Percentiles rank a stretch among this genome's conserved stretches.
Conservation (phyloP, 2,113 vertebrate genomes). For the Tachysurus vachellii region DNA sequence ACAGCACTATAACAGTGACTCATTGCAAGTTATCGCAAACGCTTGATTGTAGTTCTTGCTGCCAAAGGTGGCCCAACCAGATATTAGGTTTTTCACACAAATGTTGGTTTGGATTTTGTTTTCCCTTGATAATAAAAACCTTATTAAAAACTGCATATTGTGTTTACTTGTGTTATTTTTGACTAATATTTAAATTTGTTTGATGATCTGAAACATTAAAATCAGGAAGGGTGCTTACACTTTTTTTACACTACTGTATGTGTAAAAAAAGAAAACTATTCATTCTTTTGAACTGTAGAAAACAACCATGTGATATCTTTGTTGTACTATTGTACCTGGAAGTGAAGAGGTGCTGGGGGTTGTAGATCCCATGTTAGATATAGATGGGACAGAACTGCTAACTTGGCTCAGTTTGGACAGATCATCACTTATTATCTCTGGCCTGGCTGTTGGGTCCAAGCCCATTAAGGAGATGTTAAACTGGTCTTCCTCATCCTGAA, state of each 20-base stretch:
- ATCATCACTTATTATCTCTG: slow-evolving; percentile 33
- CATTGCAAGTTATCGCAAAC: too few species aligned
- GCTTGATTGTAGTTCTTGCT: too few species aligned
- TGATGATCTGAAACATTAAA: too few species aligned
- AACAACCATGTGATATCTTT: background rate
- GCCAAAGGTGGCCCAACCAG: too few species aligned
- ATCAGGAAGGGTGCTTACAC: too few species aligned
- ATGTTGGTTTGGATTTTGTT: too few species aligned
- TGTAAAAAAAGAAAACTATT: background rate
- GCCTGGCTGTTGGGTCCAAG: slow-evolving; percentile 52
- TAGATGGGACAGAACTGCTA: slow-evolving; percentile 38
- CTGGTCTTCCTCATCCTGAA: slow-evolving; percentile 44
- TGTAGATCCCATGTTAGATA: slow-evolving; percentile 4
- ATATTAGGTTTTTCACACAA: too few species aligned
- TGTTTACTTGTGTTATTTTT: too few species aligned
- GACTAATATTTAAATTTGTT: too few species aligned
- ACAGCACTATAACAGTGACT: too few species aligned
- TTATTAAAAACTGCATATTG: too few species aligned
- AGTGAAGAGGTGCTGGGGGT: slow-evolving; percentile 47
- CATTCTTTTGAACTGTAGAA: background rate
- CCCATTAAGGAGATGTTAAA: slow-evolving; percentile 49
- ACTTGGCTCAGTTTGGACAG: slow-evolving; percentile 46
- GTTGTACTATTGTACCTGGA: slow-evolving; percentile 68
- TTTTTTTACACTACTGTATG: background rate
- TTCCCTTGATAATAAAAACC: too few species aligned